Conservation (phyloP, 1,140 invertebrate species). For the Sycobia sp. region DNA sequence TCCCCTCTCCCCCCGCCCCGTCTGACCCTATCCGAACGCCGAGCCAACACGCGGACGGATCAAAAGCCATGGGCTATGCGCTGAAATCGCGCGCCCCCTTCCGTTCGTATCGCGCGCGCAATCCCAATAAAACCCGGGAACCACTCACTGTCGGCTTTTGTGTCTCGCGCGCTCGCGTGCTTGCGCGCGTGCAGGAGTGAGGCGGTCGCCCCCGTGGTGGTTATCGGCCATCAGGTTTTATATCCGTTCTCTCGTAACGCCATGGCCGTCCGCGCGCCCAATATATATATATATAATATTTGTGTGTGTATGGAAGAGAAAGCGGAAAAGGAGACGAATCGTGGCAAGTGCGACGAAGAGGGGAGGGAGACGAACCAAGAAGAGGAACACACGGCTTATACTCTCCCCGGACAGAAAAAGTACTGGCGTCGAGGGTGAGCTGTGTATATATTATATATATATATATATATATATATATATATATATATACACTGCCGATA, state of each 20-base stretch:
- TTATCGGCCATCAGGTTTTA: constrained; percentile 65
- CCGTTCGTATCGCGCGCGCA: constrained; percentile 57
- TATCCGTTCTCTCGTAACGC: constrained; percentile 52
- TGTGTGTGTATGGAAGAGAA: too few relatives aligned
- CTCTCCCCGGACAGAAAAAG: too few relatives aligned
- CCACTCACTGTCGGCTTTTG: constrained; percentile 62
- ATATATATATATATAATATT: too few relatives aligned
- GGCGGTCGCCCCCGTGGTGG: constrained; percentile 60
- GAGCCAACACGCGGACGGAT: too few relatives aligned
- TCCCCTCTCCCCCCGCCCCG: too few relatives aligned
- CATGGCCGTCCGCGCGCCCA: too few relatives aligned
- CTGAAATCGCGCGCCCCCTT: constrained; percentile 48
- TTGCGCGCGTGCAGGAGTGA: too few relatives aligned
- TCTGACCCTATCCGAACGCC: too few relatives aligned
- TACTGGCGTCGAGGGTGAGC: constrained; percentile 35
- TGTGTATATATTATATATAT: too few relatives aligned
- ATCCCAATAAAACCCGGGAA: constrained; percentile 63
- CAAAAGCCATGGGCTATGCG: constrained; percentile 28
- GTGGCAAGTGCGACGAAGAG: constrained; percentile 5
- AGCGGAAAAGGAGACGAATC: constrained; percentile 15
- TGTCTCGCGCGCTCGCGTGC: constrained; percentile 37
- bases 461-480: too few relatives aligned
- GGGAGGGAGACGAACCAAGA: constrained; percentile 36
- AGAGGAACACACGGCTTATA: background rate
- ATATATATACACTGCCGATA: too few relatives aligned